Base-by-base conservation (phyloP, 2,797 vertebrate genomes). In the Pempheris klunzingeri region DNA sequence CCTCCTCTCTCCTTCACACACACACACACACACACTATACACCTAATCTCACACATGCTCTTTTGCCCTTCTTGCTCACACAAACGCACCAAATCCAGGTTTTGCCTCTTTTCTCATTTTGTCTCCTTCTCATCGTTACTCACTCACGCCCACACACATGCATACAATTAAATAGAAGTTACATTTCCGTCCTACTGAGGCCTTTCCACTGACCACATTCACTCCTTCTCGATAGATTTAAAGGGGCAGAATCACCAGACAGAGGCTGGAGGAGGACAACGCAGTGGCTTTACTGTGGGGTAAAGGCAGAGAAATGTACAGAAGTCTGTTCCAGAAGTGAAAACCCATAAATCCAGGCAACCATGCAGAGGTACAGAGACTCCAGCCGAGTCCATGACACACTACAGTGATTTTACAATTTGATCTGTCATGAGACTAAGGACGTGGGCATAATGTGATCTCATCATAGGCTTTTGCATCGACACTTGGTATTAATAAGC, bases 21-120 rank as follows among this genome's bases (percentile, higher is more conserved):
- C 60, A 88, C 73, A 76, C 60, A 88, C 73, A 77, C n/a, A n/a
- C n/a, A n/a, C n/a, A n/a, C n/a, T n/a, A n/a, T 44, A 77, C 76
- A 80, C 54, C 71, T 74, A 79, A 86, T 86, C 70, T 82, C 75
- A 54, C 65, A 60, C 75, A 38, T 57, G 46, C 30, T 54, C 32
- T 39, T 63, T 17, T 53, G n/a, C 41, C 66, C 52, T 18, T 60
- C 5, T 49, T 46, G 22, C 44, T 60, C 62, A 7, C 36, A 59
- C 60, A 64, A 43, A 59, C 46, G 43, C 65, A 28, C 44, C 49
- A 32, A 32, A 60, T 71, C 60, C 52, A 10, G 1, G 14, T 69
- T 61, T 44, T 77, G 22, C 62, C 49, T 70, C 61, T 24, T 68
- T 52, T 72, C 71, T 36, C 60, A 18, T 78, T 44, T 17, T 52